Evolutionary conservation across 1,140 invertebrate species (phyloP).

Genomic region (Saxidomus purpurata): DNA sequence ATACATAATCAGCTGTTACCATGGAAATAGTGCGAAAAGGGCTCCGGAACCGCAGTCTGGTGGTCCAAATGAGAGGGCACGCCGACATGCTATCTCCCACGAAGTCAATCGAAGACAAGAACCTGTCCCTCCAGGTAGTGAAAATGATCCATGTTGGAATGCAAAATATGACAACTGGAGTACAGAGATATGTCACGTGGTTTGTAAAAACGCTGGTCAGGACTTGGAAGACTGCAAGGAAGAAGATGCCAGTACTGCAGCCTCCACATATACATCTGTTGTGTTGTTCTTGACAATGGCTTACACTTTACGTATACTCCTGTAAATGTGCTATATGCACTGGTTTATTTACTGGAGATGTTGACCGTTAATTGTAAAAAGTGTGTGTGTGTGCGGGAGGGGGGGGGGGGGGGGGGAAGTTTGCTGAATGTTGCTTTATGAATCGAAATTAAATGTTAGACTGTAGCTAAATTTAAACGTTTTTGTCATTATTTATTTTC

Average conservation of each 20-base stretch:
- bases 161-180: background rate
- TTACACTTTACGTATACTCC: no score
- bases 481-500: no score
- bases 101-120: background rate
- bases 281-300: no score
- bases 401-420: no score
- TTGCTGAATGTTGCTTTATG: no score
- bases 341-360: no score
- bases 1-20: conserved; percentile 57
- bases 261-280: no score
- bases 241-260: background rate
- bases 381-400: no score
- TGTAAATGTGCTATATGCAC: no score
- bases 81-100: background rate
- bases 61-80: background rate
- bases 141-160: conserved; percentile 28
- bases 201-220: conserved; percentile 17
- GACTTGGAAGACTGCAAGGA: background rate
- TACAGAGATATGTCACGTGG: background rate
- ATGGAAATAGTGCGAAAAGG: conserved; percentile 11
- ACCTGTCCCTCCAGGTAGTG: background rate
- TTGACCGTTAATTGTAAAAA: no score
- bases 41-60: background rate
- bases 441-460: no score
- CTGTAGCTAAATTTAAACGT: no score